Evolutionary conservation across 2,113 vertebrate species (phyloP), one percentile per base, ranked within the genome.

Genomic region (Leiothrix lutea): DNA sequence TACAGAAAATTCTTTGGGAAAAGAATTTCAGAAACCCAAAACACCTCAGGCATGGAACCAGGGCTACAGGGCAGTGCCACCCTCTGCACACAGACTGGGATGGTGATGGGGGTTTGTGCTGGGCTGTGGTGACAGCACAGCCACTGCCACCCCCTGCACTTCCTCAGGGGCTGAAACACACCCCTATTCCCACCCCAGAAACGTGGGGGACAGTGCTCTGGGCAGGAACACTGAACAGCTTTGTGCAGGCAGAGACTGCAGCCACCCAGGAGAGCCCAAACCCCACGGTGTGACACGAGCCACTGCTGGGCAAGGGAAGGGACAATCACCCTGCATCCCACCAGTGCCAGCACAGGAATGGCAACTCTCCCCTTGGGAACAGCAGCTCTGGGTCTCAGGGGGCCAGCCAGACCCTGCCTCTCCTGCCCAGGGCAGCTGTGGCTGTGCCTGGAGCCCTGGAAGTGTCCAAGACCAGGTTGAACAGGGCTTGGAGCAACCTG

Each of bases 221-320:
- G 48, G 85, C 50, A 78, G 60, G 31, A 51, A 20, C 31, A 3
- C 44, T 2, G 28, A 35, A 2, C 23, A 31, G n/a, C 56, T 54
- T 1, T 3, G 26, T 9, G 31, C 42, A 53, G 67, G 58, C 3
- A 61, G 42, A 5, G 36, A 10, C n/a, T 19, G 44, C 82, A n/a
- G 14, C 8, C 24, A 4, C 31, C 45, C 9, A 12, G 36, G 11
- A 56, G n/a, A 78, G 78, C 25, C 23, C 17, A 47, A 58, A 13
- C 4, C 22, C 12, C 1, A 0, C 0, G 0, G 14, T 1, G 36
- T 5, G 48, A 6, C 16, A 18, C 0, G 0, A 29, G 31, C 5
- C 35, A 21, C 57, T 11, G 69, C 64, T 10, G 66, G n/a, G 16
- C 28, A 8, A 19, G 33, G 54, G 24, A 36, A 50, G 29, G 38